Evolutionary conservation across 2,888 invertebrate genomes (phyloP), one percentile per base, ranked within the genome.

Genomic region (Mesodorylaimus sp.): DNA sequence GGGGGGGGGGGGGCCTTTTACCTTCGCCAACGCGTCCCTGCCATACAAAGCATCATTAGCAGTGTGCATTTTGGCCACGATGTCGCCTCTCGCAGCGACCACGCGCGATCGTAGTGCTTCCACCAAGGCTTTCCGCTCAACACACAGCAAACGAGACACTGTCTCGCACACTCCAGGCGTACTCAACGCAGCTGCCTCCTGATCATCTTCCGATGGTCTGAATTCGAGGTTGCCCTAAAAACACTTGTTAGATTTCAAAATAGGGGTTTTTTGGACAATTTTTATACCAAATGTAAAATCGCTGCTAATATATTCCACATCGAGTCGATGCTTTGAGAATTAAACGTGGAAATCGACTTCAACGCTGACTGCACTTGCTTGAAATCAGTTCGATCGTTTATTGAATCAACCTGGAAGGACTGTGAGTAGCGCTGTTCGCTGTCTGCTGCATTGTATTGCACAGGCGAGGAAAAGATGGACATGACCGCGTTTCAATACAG

Each of bases 221-320:
- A 77, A 78, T 29, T 73, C 71, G 46, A 76, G 71, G 68, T 77
- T 80, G 60, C 75, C 80, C 79, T 75, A 55, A 53, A 67, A 61
- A 52, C 53, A 57, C 24, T 21, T 48, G 45, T 25, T 52, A 49
- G 5, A 7, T 3, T 19, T 41, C 16, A 38, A 36, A 46, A 5
- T n/a, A 5, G 5, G 10, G 26, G 26, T 3, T n/a, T 10, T 21
- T 13, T n/a, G 24, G 21, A 42, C 32, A 13, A 32, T 16, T 32
- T 3, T 38, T 26, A 19, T 46, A 83, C 93, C 74, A 97, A 69
- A 63, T 93, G 81, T 49, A 93, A 70, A 55, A 95, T 80, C 16
- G 87, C 85, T 25, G 84, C 86, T 1, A 95, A 79, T 1, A 88
- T 77, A 51, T 79, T 80, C 91, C 93, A 93, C 43, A 91, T 75